Base-by-base conservation (phyloP, 2,888 invertebrate genomes). In the Lamproptera curius region DNA sequence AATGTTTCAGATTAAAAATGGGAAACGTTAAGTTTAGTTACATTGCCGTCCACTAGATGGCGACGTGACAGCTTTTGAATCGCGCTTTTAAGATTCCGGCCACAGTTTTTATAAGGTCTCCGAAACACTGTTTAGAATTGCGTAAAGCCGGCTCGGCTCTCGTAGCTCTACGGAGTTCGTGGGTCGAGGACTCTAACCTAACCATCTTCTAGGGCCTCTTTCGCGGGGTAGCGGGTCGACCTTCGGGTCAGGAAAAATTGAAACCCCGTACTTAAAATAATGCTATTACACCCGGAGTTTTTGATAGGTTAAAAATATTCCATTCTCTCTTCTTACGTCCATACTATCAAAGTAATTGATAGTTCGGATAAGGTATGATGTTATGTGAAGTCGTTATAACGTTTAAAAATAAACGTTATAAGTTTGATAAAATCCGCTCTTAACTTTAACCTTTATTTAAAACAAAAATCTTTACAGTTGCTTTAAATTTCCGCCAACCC, bases 101-200 rank as follows among this genome's bases (percentile, higher is more conserved):
- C 20, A 13, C 5, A 20, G 2, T 11, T 3, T 1, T n/a, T 14
- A 26, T 43, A 39, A 11, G 16, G 15, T 28, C 28, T 1, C 14
- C 26, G 15, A 1, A 1, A 10, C 9, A 9, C 1, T 14, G 2
- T 1, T 2, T 8, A n/a, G 16, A 15, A 86, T 90, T 86, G 91
- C 63, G 89, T 89, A 82, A 89, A 81, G 92, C 92, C 92, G 91
- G 93, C 92, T 93, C 93, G 91, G 91, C 92, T 92, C 91, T 89
- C 90, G 90, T 90, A 89, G 88, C 89, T 92, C 91, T 90, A 89
- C 91, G 93, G 73, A 73, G 69, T 88, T 88, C 89, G 89, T 89
- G 89, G 91, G 81, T 54, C 70, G 84, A 87, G 87, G 85, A 43
- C 48, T 42, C 87, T 87, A 88, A 87, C 88, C 88, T 88, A 87